Conservation (phyloP, 2,797 vertebrate species). For the Enteromius argenteus region DNA sequence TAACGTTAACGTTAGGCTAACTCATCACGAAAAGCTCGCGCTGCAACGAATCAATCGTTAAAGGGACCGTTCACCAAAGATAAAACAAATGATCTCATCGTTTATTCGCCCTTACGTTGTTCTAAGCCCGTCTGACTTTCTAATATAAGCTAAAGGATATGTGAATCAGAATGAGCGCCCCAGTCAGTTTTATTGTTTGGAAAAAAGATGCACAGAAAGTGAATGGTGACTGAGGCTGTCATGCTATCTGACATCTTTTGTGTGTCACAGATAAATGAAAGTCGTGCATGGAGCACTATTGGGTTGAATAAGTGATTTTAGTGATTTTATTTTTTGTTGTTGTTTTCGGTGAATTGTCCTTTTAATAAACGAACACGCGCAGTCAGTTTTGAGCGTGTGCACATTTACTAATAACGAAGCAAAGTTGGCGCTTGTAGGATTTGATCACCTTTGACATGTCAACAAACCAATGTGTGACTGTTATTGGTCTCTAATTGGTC, state of each 20-base stretch:
- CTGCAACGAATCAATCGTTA: constrained; percentile 7
- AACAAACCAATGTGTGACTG: constrained; percentile 35
- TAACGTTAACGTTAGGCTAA: neutral
- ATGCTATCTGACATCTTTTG: neutral
- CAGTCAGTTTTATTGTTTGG: neutral
- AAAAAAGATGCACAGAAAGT: neutral
- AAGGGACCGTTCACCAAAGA: neutral
- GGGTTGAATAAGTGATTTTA: neutral
- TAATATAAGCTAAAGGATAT: neutral
- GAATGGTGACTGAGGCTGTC: constrained; percentile 7
- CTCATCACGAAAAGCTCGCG: neutral
- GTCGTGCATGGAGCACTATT: neutral
- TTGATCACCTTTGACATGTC: constrained; percentile 24
- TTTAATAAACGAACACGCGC: neutral
- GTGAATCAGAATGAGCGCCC: neutral
- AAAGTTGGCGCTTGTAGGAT: neutral
- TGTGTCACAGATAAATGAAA: constrained; percentile 1
- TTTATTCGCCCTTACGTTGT: neutral
- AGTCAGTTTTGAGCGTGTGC: neutral
- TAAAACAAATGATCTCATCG: neutral
- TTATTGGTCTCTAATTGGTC: constrained; percentile 43
- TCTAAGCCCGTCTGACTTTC: neutral
- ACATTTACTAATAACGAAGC: neutral
- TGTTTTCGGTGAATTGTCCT: neutral
- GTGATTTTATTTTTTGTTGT: neutral